Percentiles rank a stretch among this genome's conserved stretches.
Conservation (phyloP, 2,888 invertebrate genomes). For the Brenthis hecate region DNA sequence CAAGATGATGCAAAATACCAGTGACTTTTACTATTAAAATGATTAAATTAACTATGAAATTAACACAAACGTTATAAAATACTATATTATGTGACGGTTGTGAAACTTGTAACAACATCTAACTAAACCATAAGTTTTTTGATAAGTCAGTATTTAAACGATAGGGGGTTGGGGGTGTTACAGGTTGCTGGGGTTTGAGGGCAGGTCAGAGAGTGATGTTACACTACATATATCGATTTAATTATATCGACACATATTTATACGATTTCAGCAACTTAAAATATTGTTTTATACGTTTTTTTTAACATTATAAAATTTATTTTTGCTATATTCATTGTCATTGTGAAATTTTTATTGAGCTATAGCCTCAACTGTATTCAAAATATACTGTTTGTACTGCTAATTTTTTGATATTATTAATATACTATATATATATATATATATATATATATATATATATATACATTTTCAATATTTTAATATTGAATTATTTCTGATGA, state of each 20-base stretch:
- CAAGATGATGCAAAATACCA: too few relatives aligned
- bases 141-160: slow-evolving; percentile 81
- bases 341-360: too few relatives aligned
- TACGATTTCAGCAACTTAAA: not conserved
- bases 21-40: not conserved
- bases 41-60: not conserved
- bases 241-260: slow-evolving; percentile 21
- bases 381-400: too few relatives aligned
- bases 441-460: too few relatives aligned
- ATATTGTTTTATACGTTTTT: not conserved
- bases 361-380: too few relatives aligned
- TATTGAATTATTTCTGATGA: too few relatives aligned
- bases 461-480: too few relatives aligned
- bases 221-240: slow-evolving; percentile 45
- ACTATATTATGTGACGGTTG: slow-evolving; percentile 48
- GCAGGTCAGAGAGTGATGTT: slow-evolving; percentile 56
- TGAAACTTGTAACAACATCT: slow-evolving; percentile 69
- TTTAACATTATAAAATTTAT: not conserved
- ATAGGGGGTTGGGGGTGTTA: slow-evolving; percentile 69
- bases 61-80: not conserved
- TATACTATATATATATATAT: too few relatives aligned
- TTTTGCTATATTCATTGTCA: too few relatives aligned
- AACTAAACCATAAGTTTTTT: slow-evolving; percentile 81
- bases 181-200: slow-evolving; percentile 73
- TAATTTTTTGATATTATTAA: too few relatives aligned